phyloP scores from a whole-genome alignment of 2,113 vertebrate genomes.

The Psettodes erumei region DNA sequence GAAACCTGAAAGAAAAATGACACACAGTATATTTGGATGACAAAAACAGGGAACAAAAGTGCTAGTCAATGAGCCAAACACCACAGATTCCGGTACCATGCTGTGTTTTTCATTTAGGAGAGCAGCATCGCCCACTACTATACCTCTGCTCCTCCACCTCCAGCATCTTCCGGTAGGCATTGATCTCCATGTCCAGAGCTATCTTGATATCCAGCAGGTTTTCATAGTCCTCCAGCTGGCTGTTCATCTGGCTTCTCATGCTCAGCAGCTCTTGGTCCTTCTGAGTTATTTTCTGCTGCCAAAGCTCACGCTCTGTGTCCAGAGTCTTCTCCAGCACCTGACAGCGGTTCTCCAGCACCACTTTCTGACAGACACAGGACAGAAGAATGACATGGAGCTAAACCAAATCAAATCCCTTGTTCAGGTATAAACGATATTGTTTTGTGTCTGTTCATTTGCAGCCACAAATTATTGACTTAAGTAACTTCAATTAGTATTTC shows the following conservation, averaged over 20 bases:
- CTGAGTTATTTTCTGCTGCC: conserved; percentile 77
- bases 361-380: conserved; percentile 75
- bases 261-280: conserved; percentile 84
- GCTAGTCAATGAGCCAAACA: background rate
- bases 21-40: background rate
- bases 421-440: no score
- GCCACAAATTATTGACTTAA: no score
- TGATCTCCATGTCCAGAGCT: conserved; percentile 91
- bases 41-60: background rate
- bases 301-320: conserved; percentile 78
- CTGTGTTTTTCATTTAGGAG: background rate
- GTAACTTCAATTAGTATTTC: no score
- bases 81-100: background rate
- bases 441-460: no score
- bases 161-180: conserved; percentile 88
- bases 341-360: conserved; percentile 74
- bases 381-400: background rate
- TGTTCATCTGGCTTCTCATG: conserved; percentile 77
- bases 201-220: conserved; percentile 88
- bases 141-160: conserved; percentile 91
- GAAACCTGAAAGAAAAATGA: conserved; percentile 75
- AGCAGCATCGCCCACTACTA: fast-evolving
- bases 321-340: conserved; percentile 82
- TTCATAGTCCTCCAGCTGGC: conserved; percentile 87
- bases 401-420: no score